Base-by-base conservation (phyloP, 2,113 vertebrate species). In the human region DNA sequence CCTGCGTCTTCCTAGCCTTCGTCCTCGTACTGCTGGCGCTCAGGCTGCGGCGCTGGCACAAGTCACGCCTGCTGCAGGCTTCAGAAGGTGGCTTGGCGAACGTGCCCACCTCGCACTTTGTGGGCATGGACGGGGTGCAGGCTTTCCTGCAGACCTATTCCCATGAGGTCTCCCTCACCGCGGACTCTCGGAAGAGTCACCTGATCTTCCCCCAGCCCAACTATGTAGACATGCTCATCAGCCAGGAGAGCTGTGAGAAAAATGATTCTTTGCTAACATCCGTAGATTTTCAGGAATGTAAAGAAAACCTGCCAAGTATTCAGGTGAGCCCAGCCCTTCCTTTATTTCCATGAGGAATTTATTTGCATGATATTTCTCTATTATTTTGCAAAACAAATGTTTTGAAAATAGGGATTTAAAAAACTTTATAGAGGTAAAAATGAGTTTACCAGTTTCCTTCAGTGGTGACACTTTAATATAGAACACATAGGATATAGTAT, bases 61-160 rank as follows among this genome's bases (percentile, higher is more conserved):
- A 8, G 1, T 94, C 95, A 0, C 97, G n/a, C 2, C 3, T 79
- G 32, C 94, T 79, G 3, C 83, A 68, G 4, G 45, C 45, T 45
- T 35, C 99, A 1, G 27, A 27, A 50, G 30, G 40, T 0, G 43
- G 78, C 17, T 52, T 96, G 30, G 66, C 40, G 2, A 94, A 94
- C 8, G 22, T 96, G 0, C 96, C 96, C 0, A 52, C 90, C 18
- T 98, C 98, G 0, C 97, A 97, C 16, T 98, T 98, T 35, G 87
- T 98, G 88, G 98, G 96, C 4, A 32, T 98, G 66, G 97, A 98
- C 27, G 97, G 97, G 4, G 93, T 97, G 5, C 94, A 45, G 40
- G 93, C 98, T 66, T 98, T 98, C 73, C 97, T 98, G 48, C 97
- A 95, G 32, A 97, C 98, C 35, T 98, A 98, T 78, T 98, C 97